phyloP scores from a whole-genome alignment of 2,888 invertebrate species.

The Lithosia quadra region DNA sequence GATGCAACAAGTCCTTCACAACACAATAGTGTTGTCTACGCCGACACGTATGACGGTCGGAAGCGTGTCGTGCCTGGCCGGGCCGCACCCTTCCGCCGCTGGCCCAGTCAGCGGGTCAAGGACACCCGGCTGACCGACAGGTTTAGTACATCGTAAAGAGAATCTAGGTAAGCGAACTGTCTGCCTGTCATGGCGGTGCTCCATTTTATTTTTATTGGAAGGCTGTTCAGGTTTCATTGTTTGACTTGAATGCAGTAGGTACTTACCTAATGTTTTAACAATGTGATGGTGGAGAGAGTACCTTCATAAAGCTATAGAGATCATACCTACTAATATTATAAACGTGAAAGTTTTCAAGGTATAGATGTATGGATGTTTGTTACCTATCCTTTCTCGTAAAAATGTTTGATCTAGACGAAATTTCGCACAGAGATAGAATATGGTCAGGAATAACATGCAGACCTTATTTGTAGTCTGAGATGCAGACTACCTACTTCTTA shows the following conservation, averaged over 20 bases:
- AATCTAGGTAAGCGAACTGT: constrained; percentile 27
- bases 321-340: too few relatives aligned
- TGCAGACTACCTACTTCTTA: too few relatives aligned
- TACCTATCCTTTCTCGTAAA: too few relatives aligned
- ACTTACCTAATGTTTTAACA: not conserved
- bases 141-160: constrained; percentile 17
- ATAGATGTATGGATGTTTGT: too few relatives aligned
- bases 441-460: too few relatives aligned
- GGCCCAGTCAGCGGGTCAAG: constrained; percentile 36
- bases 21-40: constrained; percentile 17
- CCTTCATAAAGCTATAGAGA: too few relatives aligned
- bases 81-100: constrained; percentile 30
- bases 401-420: too few relatives aligned
- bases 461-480: too few relatives aligned
- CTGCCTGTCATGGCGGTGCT: constrained; percentile 3
- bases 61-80: constrained; percentile 20
- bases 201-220: not conserved
- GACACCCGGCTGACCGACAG: constrained; percentile 25
- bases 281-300: not conserved
- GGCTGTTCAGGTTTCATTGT: not conserved
- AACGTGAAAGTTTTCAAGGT: too few relatives aligned
- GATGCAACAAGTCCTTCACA: constrained; percentile 41
- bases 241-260: not conserved
- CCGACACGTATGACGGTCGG: constrained; percentile 39
- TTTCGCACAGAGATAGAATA: too few relatives aligned